phyloP scores from a whole-genome alignment of 2,888 invertebrate genomes.

The Gibbula magus region DNA sequence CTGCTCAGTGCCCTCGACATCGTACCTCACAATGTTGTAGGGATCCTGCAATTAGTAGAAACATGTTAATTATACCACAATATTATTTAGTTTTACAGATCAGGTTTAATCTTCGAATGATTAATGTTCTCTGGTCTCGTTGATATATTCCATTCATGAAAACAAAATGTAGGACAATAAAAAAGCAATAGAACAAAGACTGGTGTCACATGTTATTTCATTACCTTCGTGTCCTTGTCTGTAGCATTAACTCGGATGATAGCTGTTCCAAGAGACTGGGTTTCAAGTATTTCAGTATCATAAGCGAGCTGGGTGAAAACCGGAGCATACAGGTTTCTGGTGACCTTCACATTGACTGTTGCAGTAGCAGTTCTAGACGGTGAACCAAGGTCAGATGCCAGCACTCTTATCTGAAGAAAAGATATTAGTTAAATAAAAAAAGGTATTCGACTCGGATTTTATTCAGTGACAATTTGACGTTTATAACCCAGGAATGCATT shows the following conservation, averaged over 20 bases:
- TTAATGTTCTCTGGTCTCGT: background rate
- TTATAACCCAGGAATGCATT: background rate
- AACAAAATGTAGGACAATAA: no score
- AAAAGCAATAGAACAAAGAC: no score
- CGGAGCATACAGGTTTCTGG: conserved; percentile 54
- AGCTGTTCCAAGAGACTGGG: conserved; percentile 54
- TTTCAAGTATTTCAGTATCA: conserved; percentile 58
- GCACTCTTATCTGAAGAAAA: conserved; percentile 57
- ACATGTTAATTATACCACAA: background rate
- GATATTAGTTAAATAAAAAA: background rate
- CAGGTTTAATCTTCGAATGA: background rate
- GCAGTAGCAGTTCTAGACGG: conserved; percentile 59
- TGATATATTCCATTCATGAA: no score
- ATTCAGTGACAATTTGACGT: background rate
- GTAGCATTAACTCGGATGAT: conserved; percentile 58
- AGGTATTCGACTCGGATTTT: no score
- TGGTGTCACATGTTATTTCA: conserved; percentile 27
- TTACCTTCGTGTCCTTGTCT: conserved; percentile 56
- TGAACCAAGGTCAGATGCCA: conserved; percentile 63
- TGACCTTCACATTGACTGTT: conserved; percentile 54
- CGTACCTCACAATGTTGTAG: conserved; percentile 62
- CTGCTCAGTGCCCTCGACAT: conserved; percentile 51
- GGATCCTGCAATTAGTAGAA: conserved; percentile 51
- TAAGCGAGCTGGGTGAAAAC: conserved; percentile 47
- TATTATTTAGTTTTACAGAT: background rate